A percentile compares a stretch with the other conserved stretches of the same genome.
Conservation (phyloP, 2,797 vertebrate genomes). For the Dipus sagitta region DNA sequence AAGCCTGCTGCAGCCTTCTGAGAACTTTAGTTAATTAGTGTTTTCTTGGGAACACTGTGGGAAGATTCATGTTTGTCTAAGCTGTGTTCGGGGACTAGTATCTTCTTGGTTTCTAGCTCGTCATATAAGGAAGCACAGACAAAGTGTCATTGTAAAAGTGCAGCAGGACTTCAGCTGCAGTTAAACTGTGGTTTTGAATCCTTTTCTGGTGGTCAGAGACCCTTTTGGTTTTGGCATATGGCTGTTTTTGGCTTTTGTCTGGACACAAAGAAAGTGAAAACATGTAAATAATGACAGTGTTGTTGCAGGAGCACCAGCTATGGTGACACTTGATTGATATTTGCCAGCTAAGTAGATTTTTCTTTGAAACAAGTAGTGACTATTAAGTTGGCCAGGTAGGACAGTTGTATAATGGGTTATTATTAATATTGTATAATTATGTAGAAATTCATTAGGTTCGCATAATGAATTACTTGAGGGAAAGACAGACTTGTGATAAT, state of each 20-base stretch:
- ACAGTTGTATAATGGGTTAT: not conserved
- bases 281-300: not conserved
- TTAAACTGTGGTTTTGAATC: not conserved
- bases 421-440: constrained; percentile 17
- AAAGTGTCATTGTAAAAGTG: not conserved
- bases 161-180: not conserved
- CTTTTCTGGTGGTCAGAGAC: not conserved
- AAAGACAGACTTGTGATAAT: not conserved
- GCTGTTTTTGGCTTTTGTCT: not conserved
- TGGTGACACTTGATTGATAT: not conserved
- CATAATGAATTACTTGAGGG: not conserved
- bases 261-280: not conserved
- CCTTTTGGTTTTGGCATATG: not conserved
- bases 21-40: not conserved
- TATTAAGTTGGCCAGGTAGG: not conserved
- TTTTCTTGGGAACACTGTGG: not conserved
- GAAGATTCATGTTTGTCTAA: not conserved
- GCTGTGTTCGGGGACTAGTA: not conserved
- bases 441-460: not conserved
- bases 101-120: not conserved
- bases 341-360: not conserved
- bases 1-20: not conserved
- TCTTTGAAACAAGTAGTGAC: not conserved
- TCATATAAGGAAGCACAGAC: too few species aligned
- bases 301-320: not conserved